These are phyloP conservation scores for Diadumene lineata DNA, from an alignment of 92 coral and sea anemone genomes.

Conservation along the genomic window DNA sequence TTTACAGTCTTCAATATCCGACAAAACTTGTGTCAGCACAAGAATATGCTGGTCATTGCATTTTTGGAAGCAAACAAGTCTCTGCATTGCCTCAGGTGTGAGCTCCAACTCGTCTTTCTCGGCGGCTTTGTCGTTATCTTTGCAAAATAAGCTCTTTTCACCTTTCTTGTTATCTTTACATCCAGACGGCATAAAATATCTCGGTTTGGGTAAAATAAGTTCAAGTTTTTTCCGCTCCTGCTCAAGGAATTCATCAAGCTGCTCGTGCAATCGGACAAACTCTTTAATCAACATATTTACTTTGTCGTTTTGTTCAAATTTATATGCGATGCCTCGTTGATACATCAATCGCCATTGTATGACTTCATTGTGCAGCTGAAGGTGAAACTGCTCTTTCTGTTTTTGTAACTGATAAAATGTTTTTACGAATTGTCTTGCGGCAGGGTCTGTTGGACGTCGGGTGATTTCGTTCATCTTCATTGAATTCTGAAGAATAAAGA, in stretches of 20 bases:
- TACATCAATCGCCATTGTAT: conserved; percentile 72
- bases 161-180: neutral
- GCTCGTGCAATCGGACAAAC: conserved; percentile 62
- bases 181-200: neutral
- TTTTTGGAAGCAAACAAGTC: conserved; percentile 44
- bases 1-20: conserved; percentile 51
- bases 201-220: conserved; percentile 30
- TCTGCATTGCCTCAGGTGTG: conserved; percentile 33
- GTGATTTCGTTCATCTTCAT: neutral
- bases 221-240: conserved; percentile 57
- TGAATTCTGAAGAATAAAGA: neutral
- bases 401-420: conserved; percentile 57
- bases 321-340: conserved; percentile 43
- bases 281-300: conserved; percentile 67
- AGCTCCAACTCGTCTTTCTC: conserved; percentile 19
- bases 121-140: neutral
- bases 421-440: conserved; percentile 45
- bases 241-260: conserved; percentile 75
- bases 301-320: conserved; percentile 58
- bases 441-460: conserved; percentile 15
- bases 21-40: conserved; percentile 35
- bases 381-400: conserved; percentile 77
- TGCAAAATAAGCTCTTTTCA: neutral
- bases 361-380: conserved; percentile 83
- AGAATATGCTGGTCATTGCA: conserved; percentile 56